Conservation (phyloP, 2,113 vertebrate species). For the Orycteropus afer region DNA sequence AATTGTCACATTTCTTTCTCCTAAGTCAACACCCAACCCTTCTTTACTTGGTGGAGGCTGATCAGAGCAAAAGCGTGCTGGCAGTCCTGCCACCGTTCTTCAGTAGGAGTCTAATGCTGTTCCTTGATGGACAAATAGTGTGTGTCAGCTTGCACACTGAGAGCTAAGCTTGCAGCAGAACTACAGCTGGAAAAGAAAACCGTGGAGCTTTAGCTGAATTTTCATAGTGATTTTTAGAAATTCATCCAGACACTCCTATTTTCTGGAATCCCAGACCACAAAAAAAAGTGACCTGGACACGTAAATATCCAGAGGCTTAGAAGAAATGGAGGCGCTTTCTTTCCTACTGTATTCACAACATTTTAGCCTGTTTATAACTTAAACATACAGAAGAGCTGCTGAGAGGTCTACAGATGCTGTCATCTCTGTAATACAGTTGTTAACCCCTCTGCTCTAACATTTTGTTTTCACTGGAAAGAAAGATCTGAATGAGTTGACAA, state of each 20-base stretch:
- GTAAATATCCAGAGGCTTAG: not conserved
- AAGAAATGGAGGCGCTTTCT: not conserved
- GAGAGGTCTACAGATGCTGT: not conserved
- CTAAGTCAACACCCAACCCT: not conserved
- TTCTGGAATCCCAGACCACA: conserved; percentile 22
- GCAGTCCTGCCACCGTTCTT: not conserved
- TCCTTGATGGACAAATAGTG: not conserved
- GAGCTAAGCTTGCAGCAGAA: conserved; percentile 14
- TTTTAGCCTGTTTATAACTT: conserved; percentile 33
- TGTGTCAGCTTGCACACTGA: not conserved
- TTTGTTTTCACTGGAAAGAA: conserved; percentile 47
- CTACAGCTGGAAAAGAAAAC: not conserved
- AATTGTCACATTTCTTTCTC: not conserved
- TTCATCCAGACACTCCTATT: not conserved
- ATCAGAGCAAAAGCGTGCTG: not conserved
- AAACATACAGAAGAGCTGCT: not conserved
- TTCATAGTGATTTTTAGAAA: conserved; percentile 45
- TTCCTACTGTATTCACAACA: conserved; percentile 8
- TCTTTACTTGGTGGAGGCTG: not conserved
- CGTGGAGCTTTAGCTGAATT: conserved; percentile 22
- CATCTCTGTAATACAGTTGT: conserved; percentile 20
- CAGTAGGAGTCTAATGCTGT: not conserved
- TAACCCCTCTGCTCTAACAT: not conserved
- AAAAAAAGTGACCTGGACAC: conserved; percentile 8
- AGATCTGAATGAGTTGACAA: not conserved